Evolutionary conservation across 2,797 vertebrate genomes (phyloP).

Genomic region (Gobionotothen gibberifrons): DNA sequence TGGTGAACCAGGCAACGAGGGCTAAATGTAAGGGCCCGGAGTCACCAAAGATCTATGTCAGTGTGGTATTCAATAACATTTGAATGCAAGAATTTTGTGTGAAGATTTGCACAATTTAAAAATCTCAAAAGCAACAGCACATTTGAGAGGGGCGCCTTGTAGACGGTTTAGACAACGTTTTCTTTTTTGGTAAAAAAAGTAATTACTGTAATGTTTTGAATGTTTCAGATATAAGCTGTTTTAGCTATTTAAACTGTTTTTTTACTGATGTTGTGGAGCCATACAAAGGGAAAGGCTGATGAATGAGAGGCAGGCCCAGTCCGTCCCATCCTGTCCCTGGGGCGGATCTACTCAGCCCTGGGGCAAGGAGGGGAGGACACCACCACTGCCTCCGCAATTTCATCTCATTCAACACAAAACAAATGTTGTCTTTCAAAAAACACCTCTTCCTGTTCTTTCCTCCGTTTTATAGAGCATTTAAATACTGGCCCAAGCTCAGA

Average conservation of each 20-base stretch:
- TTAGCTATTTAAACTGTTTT: constrained; percentile 1
- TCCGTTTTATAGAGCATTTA: constrained; percentile 22
- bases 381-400: constrained; percentile 65
- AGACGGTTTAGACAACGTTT: neutral
- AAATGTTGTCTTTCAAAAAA: constrained; percentile 49
- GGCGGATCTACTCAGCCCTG: constrained; percentile 69
- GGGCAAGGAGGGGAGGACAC: constrained; percentile 70
- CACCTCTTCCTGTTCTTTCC: constrained; percentile 30
- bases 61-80: neutral
- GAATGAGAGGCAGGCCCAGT: constrained; percentile 65
- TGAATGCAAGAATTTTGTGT: neutral
- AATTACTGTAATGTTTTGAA: neutral
- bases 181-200: neutral
- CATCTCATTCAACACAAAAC: constrained; percentile 66
- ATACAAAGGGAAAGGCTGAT: constrained; percentile 51
- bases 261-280: constrained; percentile 37
- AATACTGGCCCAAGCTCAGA: constrained; percentile 7
- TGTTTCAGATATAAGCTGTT: constrained; percentile 15
- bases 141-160: neutral
- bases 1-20: neutral
- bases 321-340: constrained; percentile 67
- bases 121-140: neutral
- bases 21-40: neutral
- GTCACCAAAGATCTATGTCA: neutral
- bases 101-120: neutral